A percentile compares a stretch with the other conserved stretches of the same genome.
Conservation (phyloP, 2,888 invertebrate species). For the Aspidiotus destructor region DNA sequence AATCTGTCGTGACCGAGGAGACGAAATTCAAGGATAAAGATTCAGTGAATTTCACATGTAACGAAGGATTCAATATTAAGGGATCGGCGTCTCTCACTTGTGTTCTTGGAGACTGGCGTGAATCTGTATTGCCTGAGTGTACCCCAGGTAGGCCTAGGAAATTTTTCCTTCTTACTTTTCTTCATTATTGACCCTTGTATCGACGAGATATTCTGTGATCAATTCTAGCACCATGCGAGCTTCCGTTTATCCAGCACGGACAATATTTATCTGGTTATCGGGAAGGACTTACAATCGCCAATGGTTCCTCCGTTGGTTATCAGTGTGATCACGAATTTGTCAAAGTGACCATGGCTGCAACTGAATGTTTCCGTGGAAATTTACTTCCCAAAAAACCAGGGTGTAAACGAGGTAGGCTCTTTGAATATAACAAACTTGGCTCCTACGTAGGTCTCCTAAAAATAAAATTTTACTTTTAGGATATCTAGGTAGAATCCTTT, state of each 20-base stretch:
- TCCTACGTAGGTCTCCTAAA: neutral
- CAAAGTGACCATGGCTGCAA: constrained; percentile 44
- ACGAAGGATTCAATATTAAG: constrained; percentile 52
- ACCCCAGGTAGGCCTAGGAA: constrained; percentile 50
- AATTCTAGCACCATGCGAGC: constrained; percentile 53
- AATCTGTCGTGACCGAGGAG: constrained; percentile 48
- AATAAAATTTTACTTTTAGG: too few relatives aligned
- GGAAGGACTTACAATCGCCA: constrained; percentile 67
- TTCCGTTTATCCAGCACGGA: constrained; percentile 57
- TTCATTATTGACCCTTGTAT: neutral
- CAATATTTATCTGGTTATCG: constrained; percentile 68
- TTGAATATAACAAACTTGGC: neutral
- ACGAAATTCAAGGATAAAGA: constrained; percentile 58
- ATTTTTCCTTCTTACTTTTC: neutral
- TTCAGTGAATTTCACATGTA: constrained; percentile 65
- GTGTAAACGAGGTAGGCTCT: constrained; percentile 43
- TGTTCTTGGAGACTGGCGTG: constrained; percentile 74
- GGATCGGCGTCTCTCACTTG: constrained; percentile 65
- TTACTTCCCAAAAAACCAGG: constrained; percentile 51
- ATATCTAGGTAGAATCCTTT: too few relatives aligned
- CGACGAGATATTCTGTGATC: constrained; percentile 1
- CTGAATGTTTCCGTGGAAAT: constrained; percentile 56
- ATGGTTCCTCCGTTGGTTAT: constrained; percentile 66
- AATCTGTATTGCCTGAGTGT: constrained; percentile 64
- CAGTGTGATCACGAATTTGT: constrained; percentile 53